A percentile compares a stretch with the other conserved stretches of the same genome.
phyloP scores from a whole-genome alignment of 2,113 vertebrate species.

The Dendropsophus ebraccatus region DNA sequence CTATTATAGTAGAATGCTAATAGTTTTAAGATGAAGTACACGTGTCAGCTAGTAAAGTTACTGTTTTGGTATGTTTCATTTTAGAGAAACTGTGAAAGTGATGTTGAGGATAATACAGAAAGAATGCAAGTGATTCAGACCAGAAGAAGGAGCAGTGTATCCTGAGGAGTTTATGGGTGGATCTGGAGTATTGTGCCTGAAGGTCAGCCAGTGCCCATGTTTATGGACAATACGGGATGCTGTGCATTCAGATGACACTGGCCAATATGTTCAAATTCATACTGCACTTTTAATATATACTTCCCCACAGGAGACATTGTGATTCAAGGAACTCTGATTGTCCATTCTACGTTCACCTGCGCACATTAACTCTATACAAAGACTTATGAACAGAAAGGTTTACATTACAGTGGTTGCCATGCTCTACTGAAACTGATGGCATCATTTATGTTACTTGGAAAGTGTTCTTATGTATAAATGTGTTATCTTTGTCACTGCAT shows the following conservation, averaged over 20 bases:
- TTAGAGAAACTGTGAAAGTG: conserved; percentile 90
- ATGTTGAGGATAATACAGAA: conserved; percentile 82
- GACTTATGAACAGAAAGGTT: conserved; percentile 18
- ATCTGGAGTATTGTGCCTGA: not conserved
- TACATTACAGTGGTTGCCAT: not conserved
- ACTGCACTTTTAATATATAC: conserved; percentile 2
- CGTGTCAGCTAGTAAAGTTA: not conserved
- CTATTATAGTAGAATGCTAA: not conserved
- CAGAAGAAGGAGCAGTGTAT: conserved; percentile 87
- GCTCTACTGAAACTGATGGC: not conserved
- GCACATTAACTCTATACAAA: not conserved
- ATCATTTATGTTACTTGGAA: not conserved
- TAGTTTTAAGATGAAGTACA: not conserved
- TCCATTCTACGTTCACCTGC: not conserved
- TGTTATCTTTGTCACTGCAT: not conserved
- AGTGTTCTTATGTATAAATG: conserved; percentile 9
- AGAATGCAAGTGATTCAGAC: conserved; percentile 71
- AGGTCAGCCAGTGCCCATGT: not conserved
- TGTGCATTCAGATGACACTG: conserved; percentile 26
- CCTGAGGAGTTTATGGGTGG: conserved; percentile 12
- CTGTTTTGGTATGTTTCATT: conserved; percentile 54
- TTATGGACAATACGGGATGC: not conserved
- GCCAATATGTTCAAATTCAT: not conserved
- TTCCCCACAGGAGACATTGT: not conserved
- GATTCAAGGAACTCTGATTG: not conserved